Evolutionary conservation across 1,140 invertebrate genomes (phyloP).

Genomic region (Halictus rubicundus): DNA sequence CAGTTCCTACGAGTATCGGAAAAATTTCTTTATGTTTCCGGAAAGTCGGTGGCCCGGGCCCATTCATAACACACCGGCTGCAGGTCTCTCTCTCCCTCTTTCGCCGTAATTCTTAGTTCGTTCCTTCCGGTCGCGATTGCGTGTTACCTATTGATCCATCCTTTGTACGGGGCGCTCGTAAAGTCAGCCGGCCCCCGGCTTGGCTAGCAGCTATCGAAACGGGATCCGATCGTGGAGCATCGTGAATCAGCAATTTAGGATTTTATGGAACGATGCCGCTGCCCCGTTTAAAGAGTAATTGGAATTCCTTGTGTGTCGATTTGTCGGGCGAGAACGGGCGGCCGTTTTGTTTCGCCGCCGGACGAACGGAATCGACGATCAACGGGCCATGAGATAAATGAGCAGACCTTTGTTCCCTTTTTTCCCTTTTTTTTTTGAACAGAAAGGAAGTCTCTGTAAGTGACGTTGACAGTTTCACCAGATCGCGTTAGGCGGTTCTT

Average conservation of each 20-base stretch:
- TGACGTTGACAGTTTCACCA: no score
- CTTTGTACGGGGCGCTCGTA: conserved; percentile 3
- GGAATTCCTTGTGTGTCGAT: conserved; percentile 22
- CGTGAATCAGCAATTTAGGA: conserved; percentile 20
- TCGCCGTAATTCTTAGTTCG: neutral
- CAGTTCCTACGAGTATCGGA: neutral
- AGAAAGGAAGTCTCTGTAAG: no score
- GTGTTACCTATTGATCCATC: conserved; percentile 6
- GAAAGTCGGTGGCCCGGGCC: neutral
- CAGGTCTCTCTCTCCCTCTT: no score
- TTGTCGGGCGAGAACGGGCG: conserved; percentile 3
- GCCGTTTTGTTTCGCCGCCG: neutral
- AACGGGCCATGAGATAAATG: no score
- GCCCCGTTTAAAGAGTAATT: conserved; percentile 6
- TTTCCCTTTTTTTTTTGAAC: no score
- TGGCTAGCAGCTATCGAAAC: neutral
- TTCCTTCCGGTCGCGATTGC: conserved; percentile 1
- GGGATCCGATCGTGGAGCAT: neutral
- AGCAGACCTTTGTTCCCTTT: no score
- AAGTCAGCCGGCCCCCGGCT: neutral
- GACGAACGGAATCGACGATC: neutral
- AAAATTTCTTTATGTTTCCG: neutral
- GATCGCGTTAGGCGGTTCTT: no score
- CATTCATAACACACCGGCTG: conserved; percentile 23
- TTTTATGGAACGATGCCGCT: neutral